A percentile compares a stretch with the other conserved stretches of the same genome.
Conservation (phyloP, 2,113 vertebrate genomes). For the Petaurus breviceps region DNA sequence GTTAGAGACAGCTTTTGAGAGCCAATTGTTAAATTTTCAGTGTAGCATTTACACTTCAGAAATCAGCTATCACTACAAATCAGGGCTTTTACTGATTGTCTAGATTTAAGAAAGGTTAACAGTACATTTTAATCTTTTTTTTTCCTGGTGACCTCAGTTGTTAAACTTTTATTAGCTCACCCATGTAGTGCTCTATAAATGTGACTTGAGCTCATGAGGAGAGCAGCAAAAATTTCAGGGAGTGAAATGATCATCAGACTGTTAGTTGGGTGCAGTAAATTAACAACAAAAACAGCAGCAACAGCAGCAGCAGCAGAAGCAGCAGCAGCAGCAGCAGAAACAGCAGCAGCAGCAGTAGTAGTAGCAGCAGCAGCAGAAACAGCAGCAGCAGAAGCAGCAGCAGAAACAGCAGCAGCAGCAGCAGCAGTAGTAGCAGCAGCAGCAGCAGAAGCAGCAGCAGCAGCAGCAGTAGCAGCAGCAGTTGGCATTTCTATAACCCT, state of each 20-base stretch:
- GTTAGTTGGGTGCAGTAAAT: not conserved
- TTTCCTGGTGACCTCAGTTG: not conserved
- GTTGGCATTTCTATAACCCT: not conserved
- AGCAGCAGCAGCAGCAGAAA: no score
- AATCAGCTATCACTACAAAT: not conserved
- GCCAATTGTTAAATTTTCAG: not conserved
- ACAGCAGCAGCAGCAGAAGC: not conserved
- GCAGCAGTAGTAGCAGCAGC: no score
- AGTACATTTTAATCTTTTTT: not conserved
- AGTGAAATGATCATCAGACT: not conserved
- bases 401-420: not conserved
- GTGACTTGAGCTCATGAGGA: not conserved
- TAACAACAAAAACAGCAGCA: not conserved
- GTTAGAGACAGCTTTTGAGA: no score
- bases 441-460: not conserved
- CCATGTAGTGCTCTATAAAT: not conserved
- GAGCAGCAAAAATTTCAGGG: not conserved
- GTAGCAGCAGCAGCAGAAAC: no score
- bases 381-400: not conserved
- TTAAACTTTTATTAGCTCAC: not conserved
- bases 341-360: not conserved
- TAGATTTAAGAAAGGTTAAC: not conserved
- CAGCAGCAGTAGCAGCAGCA: not conserved
- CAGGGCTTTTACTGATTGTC: no score
- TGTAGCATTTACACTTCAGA: not conserved